Conservation (phyloP, 2,797 vertebrate genomes). For the Neopelma chrysocephalum region DNA sequence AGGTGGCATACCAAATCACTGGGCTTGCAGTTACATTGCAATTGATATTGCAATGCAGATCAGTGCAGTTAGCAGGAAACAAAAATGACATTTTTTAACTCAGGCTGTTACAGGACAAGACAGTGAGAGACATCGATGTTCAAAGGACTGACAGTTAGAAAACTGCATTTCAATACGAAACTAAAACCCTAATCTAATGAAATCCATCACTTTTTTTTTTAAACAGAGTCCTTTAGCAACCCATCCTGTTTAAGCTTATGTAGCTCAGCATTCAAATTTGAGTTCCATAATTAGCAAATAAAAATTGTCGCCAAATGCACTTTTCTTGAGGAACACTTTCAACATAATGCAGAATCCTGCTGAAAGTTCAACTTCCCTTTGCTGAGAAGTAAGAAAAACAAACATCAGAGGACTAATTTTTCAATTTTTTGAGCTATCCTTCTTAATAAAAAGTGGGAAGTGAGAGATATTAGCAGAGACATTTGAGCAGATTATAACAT, state of each 20-base stretch:
- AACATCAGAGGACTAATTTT: background rate
- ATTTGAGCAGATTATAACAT: background rate
- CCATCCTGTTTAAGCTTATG: background rate
- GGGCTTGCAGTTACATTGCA: background rate
- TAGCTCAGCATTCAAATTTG: background rate
- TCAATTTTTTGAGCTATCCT: background rate
- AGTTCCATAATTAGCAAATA: background rate
- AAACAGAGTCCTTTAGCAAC: background rate
- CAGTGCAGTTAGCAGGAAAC: background rate
- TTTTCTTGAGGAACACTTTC: background rate
- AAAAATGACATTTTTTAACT: background rate
- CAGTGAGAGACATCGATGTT: background rate
- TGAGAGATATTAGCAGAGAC: background rate
- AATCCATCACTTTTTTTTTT: background rate
- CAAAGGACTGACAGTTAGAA: background rate
- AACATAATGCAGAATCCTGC: background rate
- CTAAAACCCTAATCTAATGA: background rate
- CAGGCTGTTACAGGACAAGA: background rate
- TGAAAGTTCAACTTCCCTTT: background rate
- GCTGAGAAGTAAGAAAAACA: background rate
- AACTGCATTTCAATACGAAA: background rate
- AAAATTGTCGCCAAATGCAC: background rate
- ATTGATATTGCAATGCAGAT: background rate
- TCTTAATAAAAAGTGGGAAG: background rate
- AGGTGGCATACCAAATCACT: background rate